Evolutionary conservation across 2,888 invertebrate species (phyloP).

Genomic region (Unio pictorum): DNA sequence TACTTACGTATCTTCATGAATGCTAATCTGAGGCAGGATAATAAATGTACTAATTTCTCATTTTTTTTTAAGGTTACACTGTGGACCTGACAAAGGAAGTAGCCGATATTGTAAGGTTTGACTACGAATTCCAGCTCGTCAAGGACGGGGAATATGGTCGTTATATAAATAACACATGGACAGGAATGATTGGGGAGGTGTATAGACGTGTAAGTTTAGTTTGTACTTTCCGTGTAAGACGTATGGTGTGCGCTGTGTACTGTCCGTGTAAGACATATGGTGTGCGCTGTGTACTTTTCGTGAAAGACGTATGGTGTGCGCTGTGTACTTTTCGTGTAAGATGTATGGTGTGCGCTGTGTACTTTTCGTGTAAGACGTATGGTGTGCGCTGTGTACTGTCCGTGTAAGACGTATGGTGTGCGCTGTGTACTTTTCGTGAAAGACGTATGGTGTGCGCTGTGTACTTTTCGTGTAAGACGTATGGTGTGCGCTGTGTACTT

Average conservation of each 20-base stretch:
- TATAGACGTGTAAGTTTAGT: conserved; percentile 48
- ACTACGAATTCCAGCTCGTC: conserved; percentile 87
- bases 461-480: neutral
- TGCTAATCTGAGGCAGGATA: neutral
- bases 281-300: neutral
- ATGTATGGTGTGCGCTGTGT: neutral
- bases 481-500: neutral
- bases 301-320: neutral
- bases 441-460: neutral
- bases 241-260: neutral
- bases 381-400: neutral
- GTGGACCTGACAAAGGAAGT: conserved; percentile 90
- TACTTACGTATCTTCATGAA: neutral
- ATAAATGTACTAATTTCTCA: neutral
- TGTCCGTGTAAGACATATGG: neutral
- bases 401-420: neutral
- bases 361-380: neutral
- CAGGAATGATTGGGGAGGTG: conserved; percentile 70
- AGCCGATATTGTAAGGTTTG: conserved; percentile 84
- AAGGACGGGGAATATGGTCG: conserved; percentile 88
- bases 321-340: neutral
- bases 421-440: neutral
- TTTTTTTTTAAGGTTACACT: conserved; percentile 81
- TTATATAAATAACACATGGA: conserved; percentile 55
- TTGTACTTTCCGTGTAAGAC: neutral